Evolutionary conservation across 2,797 vertebrate genomes (phyloP), one percentile per base, ranked within the genome.

Genomic region (Myotis vivesi): DNA sequence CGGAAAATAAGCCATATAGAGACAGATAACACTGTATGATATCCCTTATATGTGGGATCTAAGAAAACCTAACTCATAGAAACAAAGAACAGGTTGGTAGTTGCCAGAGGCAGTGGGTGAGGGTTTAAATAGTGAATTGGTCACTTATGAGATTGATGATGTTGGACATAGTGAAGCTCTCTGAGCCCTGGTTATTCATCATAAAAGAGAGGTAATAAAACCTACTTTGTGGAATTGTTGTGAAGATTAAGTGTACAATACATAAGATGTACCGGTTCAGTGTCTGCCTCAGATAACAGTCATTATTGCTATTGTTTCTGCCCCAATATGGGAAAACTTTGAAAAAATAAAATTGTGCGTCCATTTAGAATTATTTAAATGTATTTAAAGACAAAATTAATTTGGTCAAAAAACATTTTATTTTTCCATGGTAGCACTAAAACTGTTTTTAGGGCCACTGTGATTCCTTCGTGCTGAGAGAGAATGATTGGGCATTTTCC

Each of bases 231-330:
- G 72, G 23, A 10, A 22, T 75, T 81, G 25, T 55, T 89, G n/a
- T 81, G 72, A 97, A 94, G 76, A 87, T 82, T 91, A 85, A 77
- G 36, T 28, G 89, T 95, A 80, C 57, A 95, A 80, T 46, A 79
- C 12, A 62, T 30, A 69, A 59, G 55, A 90, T 33, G 33, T 23
- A 23, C 12, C 51, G n/a, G 13, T 68, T 51, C 59, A 79, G 12
- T 62, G 23, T 87, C 53, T 76, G 92, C 55, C 16, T 77, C 68
- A 85, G 72, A 20, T 49, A 71, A 66, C 7, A 76, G 49, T 76
- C 55, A 88, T 95, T 84, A 69, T 84, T 77, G 69, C 46, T 87
- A 10, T 66, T 72, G 49, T 55, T 96, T n/a, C 76, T 84, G 38
- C 38, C 36, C n/a, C 15, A 59, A 84, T 38, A 64, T 30, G 20